These are phyloP conservation scores for Luperina nickerlii DNA, from an alignment of 2,888 invertebrate genomes.

Conservation along the genomic window DNA sequence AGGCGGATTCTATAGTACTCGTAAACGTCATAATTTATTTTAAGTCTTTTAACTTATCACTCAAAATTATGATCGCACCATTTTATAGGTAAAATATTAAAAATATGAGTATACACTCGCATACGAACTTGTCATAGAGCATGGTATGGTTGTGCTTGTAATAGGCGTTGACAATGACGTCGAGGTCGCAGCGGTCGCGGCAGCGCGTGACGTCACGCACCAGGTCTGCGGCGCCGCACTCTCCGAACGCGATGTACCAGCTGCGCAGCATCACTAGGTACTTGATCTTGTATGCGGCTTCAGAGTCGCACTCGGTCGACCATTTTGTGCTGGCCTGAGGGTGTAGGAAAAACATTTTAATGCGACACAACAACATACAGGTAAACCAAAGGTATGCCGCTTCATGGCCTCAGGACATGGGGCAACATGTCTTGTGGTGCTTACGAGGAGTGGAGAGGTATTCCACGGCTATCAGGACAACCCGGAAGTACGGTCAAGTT, in stretches of 20 bases:
- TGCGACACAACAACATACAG: neutral
- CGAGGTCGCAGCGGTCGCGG: slow-evolving; percentile 68
- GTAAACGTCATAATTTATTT: neutral
- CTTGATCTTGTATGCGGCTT: slow-evolving; percentile 38
- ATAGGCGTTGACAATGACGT: slow-evolving; percentile 77
- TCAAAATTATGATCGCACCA: neutral
- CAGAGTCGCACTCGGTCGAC: slow-evolving; percentile 4
- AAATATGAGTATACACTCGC: neutral
- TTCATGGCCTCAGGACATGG: too few relatives aligned
- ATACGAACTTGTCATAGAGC: slow-evolving; percentile 84
- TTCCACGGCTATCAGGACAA: too few relatives aligned
- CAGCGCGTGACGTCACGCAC: slow-evolving; percentile 46
- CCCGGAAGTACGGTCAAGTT: too few relatives aligned
- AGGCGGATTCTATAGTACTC: too few relatives aligned
- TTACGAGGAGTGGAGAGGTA: too few relatives aligned
- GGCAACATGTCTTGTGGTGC: too few relatives aligned
- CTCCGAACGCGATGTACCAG: slow-evolving; percentile 59
- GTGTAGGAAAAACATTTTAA: neutral
- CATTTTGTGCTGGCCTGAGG: slow-evolving; percentile 54
- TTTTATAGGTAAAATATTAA: too few relatives aligned
- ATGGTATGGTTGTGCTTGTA: slow-evolving; percentile 79
- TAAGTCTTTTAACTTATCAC: neutral
- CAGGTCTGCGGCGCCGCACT: slow-evolving; percentile 23
- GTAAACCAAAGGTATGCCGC: neutral
- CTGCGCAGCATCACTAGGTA: slow-evolving; percentile 72